A percentile compares a stretch with the other conserved stretches of the same genome.
Evolutionary conservation across 2,113 vertebrate species (phyloP).

Genomic region (Eudorcas thomsonii): DNA sequence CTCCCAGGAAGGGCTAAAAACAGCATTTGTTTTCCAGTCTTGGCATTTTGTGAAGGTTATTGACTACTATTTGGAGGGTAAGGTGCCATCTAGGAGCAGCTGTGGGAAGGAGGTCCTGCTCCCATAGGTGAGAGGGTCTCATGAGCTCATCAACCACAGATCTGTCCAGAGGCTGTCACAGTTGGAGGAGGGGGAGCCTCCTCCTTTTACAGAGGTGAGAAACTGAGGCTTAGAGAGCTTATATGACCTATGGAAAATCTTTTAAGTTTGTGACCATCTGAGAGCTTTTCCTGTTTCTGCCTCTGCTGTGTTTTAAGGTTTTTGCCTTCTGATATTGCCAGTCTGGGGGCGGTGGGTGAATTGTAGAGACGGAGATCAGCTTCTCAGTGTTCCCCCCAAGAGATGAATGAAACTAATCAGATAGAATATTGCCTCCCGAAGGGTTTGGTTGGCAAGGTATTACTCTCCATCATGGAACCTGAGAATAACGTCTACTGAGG

Average conservation of each 20-base stretch:
- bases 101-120: background rate
- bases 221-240: background rate
- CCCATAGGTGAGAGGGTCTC: background rate
- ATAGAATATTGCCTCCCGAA: background rate
- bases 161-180: background rate
- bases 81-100: background rate
- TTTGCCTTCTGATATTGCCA: background rate
- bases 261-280: background rate
- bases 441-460: background rate
- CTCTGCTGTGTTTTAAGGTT: background rate
- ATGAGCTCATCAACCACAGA: background rate
- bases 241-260: background rate
- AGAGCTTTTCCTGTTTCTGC: background rate
- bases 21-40: background rate
- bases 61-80: background rate
- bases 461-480: background rate
- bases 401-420: background rate
- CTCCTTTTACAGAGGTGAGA: background rate
- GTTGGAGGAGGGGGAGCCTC: background rate
- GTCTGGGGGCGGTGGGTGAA: background rate
- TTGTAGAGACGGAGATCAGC: background rate
- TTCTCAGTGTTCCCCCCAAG: background rate
- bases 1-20: slow-evolving; percentile 22
- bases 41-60: background rate
- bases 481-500: background rate